Evolutionary conservation across 2,888 invertebrate species (phyloP).

Genomic region (Drosophila nigritarsus): DNA sequence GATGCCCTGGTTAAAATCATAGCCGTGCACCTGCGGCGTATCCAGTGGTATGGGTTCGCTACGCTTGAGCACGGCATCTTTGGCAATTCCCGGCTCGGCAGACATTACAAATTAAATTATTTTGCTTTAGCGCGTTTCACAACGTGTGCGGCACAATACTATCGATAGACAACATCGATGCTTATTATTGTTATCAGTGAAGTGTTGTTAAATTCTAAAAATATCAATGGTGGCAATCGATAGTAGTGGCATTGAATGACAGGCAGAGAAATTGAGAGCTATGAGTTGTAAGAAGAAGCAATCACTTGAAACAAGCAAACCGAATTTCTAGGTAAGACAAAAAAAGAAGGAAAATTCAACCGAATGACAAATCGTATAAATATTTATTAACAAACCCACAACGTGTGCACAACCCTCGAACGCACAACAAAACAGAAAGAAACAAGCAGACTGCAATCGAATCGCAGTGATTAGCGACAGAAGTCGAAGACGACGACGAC

Average conservation of each 20-base stretch:
- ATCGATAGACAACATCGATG: conserved; percentile 9
- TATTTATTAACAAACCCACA: conserved; percentile 19
- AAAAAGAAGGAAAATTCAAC: neutral
- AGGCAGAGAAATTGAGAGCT: conserved; percentile 45
- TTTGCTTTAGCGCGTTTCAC: conserved; percentile 29
- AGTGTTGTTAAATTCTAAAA: neutral
- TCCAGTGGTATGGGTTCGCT: conserved; percentile 89
- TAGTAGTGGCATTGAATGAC: conserved; percentile 35
- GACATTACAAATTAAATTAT: conserved; percentile 64
- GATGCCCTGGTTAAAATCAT: conserved; percentile 96
- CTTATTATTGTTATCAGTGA: neutral
- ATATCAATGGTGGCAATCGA: conserved; percentile 16
- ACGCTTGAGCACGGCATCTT: conserved; percentile 90
- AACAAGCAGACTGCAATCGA: conserved; percentile 5
- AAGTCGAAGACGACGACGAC: conserved; percentile 35
- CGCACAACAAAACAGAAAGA: conserved; percentile 1
- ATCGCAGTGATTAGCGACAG: conserved; percentile 12
- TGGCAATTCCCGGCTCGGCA: conserved; percentile 86
- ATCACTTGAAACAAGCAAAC: conserved; percentile 52
- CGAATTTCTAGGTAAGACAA: conserved; percentile 54
- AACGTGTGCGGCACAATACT: conserved; percentile 36
- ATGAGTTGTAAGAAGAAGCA: conserved; percentile 41
- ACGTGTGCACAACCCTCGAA: conserved; percentile 3
- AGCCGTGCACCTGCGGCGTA: conserved; percentile 91
- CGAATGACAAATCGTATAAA: conserved; percentile 9